These are phyloP conservation scores for Muntiacus muntjak DNA, from an alignment of 2,113 vertebrate genomes.

Conservation along the genomic window DNA sequence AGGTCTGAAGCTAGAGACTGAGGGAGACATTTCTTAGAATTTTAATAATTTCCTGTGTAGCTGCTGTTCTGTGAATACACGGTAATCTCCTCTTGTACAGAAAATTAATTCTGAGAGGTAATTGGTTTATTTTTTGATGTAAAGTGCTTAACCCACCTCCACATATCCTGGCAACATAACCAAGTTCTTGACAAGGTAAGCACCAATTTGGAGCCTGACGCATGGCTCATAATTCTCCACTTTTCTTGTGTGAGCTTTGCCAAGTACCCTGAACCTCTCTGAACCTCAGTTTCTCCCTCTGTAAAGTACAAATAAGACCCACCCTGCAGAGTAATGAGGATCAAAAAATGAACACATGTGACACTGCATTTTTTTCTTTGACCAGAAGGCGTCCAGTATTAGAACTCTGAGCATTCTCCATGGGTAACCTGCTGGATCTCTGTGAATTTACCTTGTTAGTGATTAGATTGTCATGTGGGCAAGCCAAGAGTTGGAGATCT, in stretches of 20 bases:
- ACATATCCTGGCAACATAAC: neutral
- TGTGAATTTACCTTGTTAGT: neutral
- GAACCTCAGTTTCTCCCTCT: neutral
- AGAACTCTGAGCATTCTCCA: neutral
- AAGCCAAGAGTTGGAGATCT: neutral
- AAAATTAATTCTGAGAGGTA: constrained; percentile 17
- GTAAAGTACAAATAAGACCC: neutral
- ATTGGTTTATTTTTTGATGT: neutral
- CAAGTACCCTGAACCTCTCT: neutral
- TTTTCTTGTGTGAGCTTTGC: neutral
- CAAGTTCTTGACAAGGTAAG: neutral
- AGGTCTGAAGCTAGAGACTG: neutral
- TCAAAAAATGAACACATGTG: accelerated
- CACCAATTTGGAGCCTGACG: neutral
- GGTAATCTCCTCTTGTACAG: neutral
- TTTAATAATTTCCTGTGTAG: neutral
- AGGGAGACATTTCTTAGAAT: neutral
- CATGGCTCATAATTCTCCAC: neutral
- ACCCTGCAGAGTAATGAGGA: neutral
- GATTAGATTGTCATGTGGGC: neutral
- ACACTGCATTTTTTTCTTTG: neutral
- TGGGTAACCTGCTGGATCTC: neutral
- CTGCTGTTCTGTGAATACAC: neutral
- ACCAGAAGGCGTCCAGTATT: neutral
- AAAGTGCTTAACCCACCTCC: neutral